A percentile compares a stretch with the other conserved stretches of the same genome.
Evolutionary conservation across 2,113 vertebrate species (phyloP).

Genomic region (Morone chrysops): DNA sequence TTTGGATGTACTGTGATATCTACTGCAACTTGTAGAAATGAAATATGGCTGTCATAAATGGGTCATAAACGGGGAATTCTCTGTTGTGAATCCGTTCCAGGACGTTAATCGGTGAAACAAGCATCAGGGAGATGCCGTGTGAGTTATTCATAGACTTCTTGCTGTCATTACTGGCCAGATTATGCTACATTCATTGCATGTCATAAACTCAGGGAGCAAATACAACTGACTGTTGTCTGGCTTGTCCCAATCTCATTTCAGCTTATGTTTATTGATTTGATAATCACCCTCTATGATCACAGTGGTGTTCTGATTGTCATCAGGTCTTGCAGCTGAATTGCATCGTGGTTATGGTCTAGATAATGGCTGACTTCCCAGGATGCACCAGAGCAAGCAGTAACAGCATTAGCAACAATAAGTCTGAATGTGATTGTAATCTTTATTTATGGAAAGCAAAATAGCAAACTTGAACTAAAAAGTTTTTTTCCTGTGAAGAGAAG

Average conservation of each 20-base stretch:
- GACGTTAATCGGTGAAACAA: conserved; percentile 48
- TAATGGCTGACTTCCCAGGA: conserved; percentile 41
- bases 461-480: neutral
- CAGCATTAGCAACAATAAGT: conserved; percentile 1
- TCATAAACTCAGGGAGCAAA: conserved; percentile 43
- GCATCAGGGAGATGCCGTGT: conserved; percentile 1
- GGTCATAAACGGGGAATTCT: conserved; percentile 57
- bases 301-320: conserved; percentile 41
- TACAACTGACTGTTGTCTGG: conserved; percentile 30
- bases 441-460: conserved; percentile 19
- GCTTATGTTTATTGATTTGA: conserved; percentile 55
- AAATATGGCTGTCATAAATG: conserved; percentile 66
- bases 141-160: conserved; percentile 52
- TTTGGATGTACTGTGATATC: conserved; percentile 42
- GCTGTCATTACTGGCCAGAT: conserved; percentile 48
- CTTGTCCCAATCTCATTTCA: conserved; percentile 35
- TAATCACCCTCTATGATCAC: conserved; percentile 46
- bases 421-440: conserved; percentile 5
- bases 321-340: conserved; percentile 16
- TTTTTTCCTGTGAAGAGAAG: neutral
- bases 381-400: conserved; percentile 13
- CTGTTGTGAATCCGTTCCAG: conserved; percentile 35
- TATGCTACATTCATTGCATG: conserved; percentile 42
- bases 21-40: conserved; percentile 47
- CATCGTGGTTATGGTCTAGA: conserved; percentile 34